Evolutionary conservation across 1,140 invertebrate genomes (phyloP).

Genomic region (Marisa cornuarietis): DNA sequence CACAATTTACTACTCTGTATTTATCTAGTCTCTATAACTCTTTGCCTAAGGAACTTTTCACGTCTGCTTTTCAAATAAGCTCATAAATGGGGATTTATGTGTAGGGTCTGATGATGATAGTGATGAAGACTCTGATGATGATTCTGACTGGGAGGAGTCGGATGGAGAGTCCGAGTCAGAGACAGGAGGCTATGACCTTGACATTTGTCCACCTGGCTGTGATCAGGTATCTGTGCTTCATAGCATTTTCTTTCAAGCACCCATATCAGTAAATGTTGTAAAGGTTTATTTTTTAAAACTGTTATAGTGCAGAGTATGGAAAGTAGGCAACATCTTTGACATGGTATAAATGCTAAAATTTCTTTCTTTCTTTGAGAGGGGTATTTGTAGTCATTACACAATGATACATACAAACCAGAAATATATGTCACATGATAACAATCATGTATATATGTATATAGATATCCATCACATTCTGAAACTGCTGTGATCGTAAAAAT

Average conservation of each 20-base stretch:
- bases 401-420: neutral
- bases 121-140: constrained; percentile 64
- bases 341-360: neutral
- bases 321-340: too few relatives aligned
- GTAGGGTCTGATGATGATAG: constrained; percentile 65
- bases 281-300: neutral
- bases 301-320: too few relatives aligned
- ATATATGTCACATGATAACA: too few relatives aligned
- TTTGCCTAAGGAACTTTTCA: neutral
- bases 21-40: neutral
- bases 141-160: constrained; percentile 63
- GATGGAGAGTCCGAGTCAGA: constrained; percentile 65
- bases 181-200: constrained; percentile 73
- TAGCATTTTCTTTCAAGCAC: neutral
- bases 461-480: too few relatives aligned
- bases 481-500: too few relatives aligned
- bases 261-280: neutral
- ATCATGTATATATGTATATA: too few relatives aligned
- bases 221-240: constrained; percentile 66
- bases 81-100: neutral
- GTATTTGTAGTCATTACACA: too few relatives aligned
- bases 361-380: neutral
- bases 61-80: neutral
- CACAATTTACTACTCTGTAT: neutral
- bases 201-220: constrained; percentile 79